phyloP scores from a whole-genome alignment of 2,797 vertebrate species.

The Acanthurus lineatus region DNA sequence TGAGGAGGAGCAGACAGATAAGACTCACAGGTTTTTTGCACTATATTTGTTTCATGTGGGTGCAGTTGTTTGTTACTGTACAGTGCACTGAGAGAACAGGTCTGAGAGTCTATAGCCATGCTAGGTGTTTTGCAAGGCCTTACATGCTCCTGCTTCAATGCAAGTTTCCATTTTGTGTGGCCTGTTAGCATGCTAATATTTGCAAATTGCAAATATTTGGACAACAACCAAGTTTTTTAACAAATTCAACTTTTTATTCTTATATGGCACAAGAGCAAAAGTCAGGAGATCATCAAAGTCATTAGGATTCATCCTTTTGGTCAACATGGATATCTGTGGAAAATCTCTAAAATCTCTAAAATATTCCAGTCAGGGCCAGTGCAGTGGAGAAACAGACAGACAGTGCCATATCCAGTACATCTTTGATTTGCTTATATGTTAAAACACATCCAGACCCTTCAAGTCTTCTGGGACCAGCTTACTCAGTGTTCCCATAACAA shows the following conservation, averaged over 20 bases:
- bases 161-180: neutral
- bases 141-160: too few species aligned
- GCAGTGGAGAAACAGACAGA: neutral
- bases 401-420: neutral
- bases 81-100: neutral
- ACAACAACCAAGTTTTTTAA: neutral
- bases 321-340: neutral
- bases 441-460: too few species aligned
- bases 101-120: neutral
- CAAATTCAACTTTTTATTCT: neutral
- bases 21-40: slow-evolving; percentile 46
- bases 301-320: neutral
- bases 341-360: too few species aligned
- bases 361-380: neutral
- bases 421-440: too few species aligned
- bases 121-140: neutral
- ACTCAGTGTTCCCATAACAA: too few species aligned
- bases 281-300: neutral
- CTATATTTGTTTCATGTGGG: slow-evolving; percentile 19
- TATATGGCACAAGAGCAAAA: neutral
- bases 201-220: neutral
- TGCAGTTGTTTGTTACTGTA: slow-evolving; percentile 31
- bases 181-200: neutral
- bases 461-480: too few species aligned
- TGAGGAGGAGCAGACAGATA: slow-evolving; percentile 29